These are phyloP conservation scores for Crypturellus tataupa DNA, from an alignment of 2,797 vertebrate species.

Conservation along the genomic window DNA sequence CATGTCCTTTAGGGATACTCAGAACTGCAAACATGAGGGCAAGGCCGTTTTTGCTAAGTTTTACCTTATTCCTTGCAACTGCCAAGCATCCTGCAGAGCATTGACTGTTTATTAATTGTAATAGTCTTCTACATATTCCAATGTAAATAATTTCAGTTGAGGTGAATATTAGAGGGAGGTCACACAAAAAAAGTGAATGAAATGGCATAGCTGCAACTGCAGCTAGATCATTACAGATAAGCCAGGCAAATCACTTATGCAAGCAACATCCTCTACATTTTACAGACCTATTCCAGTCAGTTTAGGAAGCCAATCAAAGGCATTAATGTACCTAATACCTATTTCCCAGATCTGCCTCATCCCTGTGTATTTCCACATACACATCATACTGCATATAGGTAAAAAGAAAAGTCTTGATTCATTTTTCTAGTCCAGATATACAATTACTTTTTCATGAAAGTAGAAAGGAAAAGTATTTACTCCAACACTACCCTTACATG, in stretches of 20 bases:
- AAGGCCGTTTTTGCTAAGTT: slow-evolving; percentile 6
- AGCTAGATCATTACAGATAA: background rate
- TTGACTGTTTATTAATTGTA: background rate
- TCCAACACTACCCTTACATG: background rate
- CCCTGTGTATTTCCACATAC: background rate
- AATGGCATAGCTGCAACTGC: background rate
- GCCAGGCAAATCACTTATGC: background rate
- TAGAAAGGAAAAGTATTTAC: background rate
- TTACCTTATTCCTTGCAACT: background rate
- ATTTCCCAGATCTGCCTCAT: background rate
- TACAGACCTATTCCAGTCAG: background rate
- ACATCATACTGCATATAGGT: background rate
- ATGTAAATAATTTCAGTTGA: background rate
- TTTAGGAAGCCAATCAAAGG: background rate
- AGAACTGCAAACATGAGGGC: background rate
- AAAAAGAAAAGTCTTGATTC: background rate
- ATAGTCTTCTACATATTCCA: background rate
- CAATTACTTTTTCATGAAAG: background rate
- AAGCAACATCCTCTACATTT: background rate
- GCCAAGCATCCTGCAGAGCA: background rate
- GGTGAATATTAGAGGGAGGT: background rate
- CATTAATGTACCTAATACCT: background rate
- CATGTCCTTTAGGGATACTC: background rate
- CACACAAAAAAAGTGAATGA: background rate
- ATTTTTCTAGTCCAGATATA: background rate